phyloP scores from a whole-genome alignment of 1,140 invertebrate genomes.

The Leguminivora glycinivorella region DNA sequence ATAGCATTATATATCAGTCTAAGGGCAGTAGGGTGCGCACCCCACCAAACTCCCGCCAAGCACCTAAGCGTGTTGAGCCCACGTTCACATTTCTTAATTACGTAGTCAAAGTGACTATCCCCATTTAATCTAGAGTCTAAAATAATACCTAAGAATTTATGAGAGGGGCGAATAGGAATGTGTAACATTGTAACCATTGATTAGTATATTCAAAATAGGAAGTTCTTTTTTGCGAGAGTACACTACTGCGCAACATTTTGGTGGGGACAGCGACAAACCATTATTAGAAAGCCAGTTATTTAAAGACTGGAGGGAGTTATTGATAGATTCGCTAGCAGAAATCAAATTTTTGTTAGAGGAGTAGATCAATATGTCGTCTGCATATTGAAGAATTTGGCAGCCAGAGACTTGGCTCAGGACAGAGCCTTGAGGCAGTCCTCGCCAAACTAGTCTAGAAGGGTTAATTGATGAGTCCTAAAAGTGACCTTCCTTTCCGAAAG shows the following conservation, averaged over 20 bases:
- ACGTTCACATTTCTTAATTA: background rate
- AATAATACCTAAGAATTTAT: constrained; percentile 3
- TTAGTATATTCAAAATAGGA: background rate
- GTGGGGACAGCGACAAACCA: background rate
- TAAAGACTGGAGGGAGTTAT: background rate
- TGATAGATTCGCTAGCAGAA: background rate
- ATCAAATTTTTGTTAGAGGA: background rate
- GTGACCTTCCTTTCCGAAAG: background rate
- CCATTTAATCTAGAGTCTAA: background rate
- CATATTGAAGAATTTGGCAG: background rate
- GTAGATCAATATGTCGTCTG: background rate
- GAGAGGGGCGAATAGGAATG: background rate
- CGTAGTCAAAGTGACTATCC: background rate
- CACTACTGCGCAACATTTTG: background rate
- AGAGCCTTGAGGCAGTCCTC: constrained; percentile 3
- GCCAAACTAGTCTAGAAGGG: background rate
- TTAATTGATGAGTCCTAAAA: background rate
- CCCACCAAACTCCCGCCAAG: background rate
- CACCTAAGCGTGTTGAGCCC: background rate
- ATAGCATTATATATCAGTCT: background rate
- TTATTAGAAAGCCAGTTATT: background rate
- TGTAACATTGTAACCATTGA: background rate
- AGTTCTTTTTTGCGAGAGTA: background rate
- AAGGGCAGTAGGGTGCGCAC: background rate
- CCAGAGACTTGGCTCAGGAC: background rate